Evolutionary conservation across 2,888 invertebrate species (phyloP), one percentile per base, ranked within the genome.

Genomic region (Dynastes hyllus): DNA sequence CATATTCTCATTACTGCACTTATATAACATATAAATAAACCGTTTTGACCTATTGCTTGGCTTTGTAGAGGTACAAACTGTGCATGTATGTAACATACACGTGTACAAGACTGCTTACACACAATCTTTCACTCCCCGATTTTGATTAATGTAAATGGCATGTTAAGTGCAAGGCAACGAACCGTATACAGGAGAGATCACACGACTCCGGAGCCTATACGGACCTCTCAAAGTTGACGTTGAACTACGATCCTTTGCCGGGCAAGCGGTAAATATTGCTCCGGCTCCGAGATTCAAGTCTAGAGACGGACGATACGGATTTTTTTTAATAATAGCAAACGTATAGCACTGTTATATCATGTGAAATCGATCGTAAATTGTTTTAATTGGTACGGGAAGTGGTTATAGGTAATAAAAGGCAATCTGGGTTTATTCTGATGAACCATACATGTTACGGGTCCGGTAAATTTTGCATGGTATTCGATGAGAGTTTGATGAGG

Each of bases 111-210:
- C 5, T 32, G 22, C 8, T 32, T 40, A 51, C 29, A 22, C 22
- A 27, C 29, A 63, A 29, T 63, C 69, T 69, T 51, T 69, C 29
- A 50, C 51, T 69, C 27, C 22, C 51, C 29, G 69, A 69, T 51
- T 69, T 69, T 69, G 69, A 69, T 69, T 69, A 69, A 69, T 69
- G 69, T 69, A 69, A 69, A 69, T 69, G 69, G 51, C 50, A 69
- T 69, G 69, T 50, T 69, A 69, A 69, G 69, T 69, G 69, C 51
- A 51, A 69, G 69, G 69, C 69, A 69, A 69, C 69, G 69, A 69
- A 69, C 69, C 69, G 69, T 69, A 69, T 22, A 40, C 45, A 8
- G 45, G 45, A 65, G 45, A 45, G 8, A 45, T 45, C 45, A 45
- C 45, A 45, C 45, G 45, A 8, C 37, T 37, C 37, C 66, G 66